phyloP scores from a whole-genome alignment of 2,113 vertebrate species.

The Mellivora capensis region DNA sequence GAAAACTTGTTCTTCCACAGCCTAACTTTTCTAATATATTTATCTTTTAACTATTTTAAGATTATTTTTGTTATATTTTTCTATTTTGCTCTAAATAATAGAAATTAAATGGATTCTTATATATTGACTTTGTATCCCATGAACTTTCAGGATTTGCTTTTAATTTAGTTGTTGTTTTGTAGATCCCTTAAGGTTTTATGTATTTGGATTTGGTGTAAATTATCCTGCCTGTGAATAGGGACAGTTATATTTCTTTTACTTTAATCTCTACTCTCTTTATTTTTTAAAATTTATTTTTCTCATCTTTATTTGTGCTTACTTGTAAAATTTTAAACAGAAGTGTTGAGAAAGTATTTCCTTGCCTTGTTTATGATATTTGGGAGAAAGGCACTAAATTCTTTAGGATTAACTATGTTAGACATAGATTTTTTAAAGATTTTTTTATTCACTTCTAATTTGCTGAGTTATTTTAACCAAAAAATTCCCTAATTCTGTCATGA shows the following conservation, averaged over 20 bases:
- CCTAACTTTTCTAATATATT: background rate
- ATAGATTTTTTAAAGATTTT: background rate
- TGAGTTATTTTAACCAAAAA: background rate
- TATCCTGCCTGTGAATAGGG: background rate
- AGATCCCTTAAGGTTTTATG: background rate
- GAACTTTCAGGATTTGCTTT: background rate
- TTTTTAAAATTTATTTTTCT: background rate
- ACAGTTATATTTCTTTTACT: background rate
- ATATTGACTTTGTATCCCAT: background rate
- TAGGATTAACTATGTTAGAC: background rate
- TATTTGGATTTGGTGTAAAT: background rate
- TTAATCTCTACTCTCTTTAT: background rate
- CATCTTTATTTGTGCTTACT: background rate
- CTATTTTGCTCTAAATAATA: background rate
- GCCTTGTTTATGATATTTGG: background rate
- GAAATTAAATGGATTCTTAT: background rate
- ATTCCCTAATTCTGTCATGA: background rate
- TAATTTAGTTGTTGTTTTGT: background rate
- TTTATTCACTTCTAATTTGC: background rate
- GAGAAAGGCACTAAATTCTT: background rate
- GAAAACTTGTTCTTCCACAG: background rate
- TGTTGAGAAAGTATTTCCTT: background rate
- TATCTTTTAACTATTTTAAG: background rate
- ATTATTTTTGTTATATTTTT: background rate
- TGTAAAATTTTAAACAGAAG: background rate